phyloP scores from a whole-genome alignment of 2,113 vertebrate species.

The Corythaixoides concolor region DNA sequence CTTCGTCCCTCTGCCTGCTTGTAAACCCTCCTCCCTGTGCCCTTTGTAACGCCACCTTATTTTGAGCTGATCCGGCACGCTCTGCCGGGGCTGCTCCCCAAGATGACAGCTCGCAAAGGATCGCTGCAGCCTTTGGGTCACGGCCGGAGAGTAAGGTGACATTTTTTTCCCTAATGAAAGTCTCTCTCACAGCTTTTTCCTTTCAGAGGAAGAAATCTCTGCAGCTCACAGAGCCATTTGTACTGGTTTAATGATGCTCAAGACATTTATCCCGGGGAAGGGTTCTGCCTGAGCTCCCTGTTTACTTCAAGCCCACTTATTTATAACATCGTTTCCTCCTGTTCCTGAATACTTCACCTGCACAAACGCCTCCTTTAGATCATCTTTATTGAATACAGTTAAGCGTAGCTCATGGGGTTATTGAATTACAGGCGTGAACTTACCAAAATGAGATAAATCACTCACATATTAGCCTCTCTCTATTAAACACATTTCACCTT shows the following conservation, averaged over 20 bases:
- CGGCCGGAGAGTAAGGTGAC: rapidly evolving
- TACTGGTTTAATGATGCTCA: constrained; percentile 35
- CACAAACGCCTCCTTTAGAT: constrained; percentile 31
- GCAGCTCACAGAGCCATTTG: neutral
- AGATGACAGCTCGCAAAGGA: neutral
- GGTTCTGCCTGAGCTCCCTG: constrained; percentile 33
- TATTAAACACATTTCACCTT: constrained; percentile 62
- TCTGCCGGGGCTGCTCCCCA: neutral
- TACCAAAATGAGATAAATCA: constrained; percentile 68
- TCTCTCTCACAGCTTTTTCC: constrained; percentile 13
- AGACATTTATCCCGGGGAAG: neutral
- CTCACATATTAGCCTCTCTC: constrained; percentile 47
- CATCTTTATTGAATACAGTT: constrained; percentile 62
- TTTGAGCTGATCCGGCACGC: neutral
- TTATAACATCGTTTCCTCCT: constrained; percentile 40
- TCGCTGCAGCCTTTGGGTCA: constrained; percentile 31
- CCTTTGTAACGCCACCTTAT: neutral
- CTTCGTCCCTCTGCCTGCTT: neutral
- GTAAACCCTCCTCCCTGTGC: neutral
- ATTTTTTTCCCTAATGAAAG: constrained; percentile 34
- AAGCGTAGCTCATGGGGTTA: constrained; percentile 55
- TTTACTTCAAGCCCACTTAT: constrained; percentile 40
- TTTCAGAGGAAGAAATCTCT: constrained; percentile 3
- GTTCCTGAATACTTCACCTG: constrained; percentile 58
- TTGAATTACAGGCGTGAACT: constrained; percentile 51